phyloP scores from a whole-genome alignment of 2,113 vertebrate species.

The Pitta sordida region DNA sequence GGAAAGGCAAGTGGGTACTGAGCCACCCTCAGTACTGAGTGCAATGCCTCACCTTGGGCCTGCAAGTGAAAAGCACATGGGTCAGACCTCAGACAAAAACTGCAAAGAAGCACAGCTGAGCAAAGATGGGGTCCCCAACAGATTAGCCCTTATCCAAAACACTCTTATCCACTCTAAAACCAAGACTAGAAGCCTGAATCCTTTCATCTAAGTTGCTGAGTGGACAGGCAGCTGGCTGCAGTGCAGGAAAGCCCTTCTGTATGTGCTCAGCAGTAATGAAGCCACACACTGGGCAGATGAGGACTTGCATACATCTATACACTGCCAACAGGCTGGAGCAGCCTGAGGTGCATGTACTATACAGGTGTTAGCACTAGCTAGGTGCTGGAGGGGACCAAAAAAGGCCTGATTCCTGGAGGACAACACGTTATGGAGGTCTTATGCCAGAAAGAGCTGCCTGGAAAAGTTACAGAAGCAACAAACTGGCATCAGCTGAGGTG shows the following conservation, averaged over 20 bases:
- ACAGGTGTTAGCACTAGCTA: not conserved
- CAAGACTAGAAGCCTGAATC: not conserved
- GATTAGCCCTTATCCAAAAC: not conserved
- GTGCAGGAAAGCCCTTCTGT: not conserved
- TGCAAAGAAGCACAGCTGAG: not conserved
- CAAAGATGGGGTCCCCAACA: not conserved
- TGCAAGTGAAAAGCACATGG: not conserved
- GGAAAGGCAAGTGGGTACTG: rapidly evolving
- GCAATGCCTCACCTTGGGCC: not conserved
- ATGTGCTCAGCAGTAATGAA: not conserved
- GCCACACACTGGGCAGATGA: not conserved
- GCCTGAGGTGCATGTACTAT: not conserved
- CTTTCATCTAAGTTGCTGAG: not conserved
- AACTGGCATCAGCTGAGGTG: not conserved
- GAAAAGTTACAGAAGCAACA: not conserved
- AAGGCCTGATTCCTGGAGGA: not conserved
- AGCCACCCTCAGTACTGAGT: rapidly evolving
- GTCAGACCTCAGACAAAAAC: not conserved
- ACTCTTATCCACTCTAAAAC: not conserved
- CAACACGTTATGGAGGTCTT: not conserved
- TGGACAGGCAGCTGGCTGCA: not conserved
- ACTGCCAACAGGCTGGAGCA: not conserved
- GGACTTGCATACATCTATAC: not conserved
- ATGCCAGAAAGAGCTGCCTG: not conserved
- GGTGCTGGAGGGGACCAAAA: not conserved